Evolutionary conservation across 2,113 vertebrate genomes (phyloP).

Genomic region (Calyptomena viridis): DNA sequence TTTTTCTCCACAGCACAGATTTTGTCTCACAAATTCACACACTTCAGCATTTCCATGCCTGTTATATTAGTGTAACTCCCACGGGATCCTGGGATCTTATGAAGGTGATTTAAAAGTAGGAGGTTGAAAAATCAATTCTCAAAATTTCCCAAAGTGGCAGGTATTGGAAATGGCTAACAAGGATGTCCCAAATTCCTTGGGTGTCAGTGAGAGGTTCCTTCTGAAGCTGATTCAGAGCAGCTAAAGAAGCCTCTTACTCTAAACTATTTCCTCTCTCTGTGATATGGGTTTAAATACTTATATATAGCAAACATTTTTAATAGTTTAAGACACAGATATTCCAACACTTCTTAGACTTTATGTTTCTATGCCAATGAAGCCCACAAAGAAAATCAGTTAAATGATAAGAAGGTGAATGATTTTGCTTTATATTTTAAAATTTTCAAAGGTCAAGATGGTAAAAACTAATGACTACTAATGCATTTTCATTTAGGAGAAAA

Average conservation of each 20-base stretch:
- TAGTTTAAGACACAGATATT: neutral
- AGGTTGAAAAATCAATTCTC: neutral
- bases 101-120: neutral
- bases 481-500: neutral
- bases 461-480: neutral
- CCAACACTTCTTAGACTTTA: neutral
- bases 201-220: neutral
- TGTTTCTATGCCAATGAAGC: neutral
- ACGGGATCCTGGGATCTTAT: neutral
- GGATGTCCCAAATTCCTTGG: neutral
- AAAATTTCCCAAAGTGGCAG: neutral
- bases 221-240: neutral
- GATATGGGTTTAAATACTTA: neutral
- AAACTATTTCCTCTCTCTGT: neutral
- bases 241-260: neutral
- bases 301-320: neutral
- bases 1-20: neutral
- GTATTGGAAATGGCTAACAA: neutral
- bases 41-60: neutral
- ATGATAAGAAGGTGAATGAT: neutral
- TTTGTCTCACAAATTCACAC: neutral
- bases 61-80: neutral
- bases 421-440: conserved; percentile 10
- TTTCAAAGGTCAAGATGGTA: neutral
- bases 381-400: neutral